A percentile compares a stretch with the other conserved stretches of the same genome.
Conservation (phyloP, 1,140 invertebrate species). For the Drosophila neocordata region DNA sequence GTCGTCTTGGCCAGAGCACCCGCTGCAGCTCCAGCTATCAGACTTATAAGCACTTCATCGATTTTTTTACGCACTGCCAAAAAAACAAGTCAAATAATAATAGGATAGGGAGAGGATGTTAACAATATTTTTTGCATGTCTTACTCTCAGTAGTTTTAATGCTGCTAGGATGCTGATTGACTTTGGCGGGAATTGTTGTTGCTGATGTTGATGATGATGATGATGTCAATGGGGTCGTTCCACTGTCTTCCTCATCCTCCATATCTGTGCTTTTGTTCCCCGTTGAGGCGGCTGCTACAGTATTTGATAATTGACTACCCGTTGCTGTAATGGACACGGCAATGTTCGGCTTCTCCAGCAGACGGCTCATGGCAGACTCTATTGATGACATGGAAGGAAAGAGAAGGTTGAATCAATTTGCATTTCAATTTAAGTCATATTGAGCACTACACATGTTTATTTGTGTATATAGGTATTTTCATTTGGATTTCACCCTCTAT, state of each 20-base stretch:
- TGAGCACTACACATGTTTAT: slow-evolving; percentile 13
- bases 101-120: too few species aligned
- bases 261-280: slow-evolving; percentile 20
- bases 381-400: background rate
- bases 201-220: slow-evolving; percentile 13
- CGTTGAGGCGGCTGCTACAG: slow-evolving; percentile 37
- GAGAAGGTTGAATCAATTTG: slow-evolving; percentile 34
- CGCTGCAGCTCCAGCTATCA: slow-evolving; percentile 92
- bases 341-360: slow-evolving; percentile 81
- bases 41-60: slow-evolving; percentile 86
- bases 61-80: slow-evolving; percentile 60
- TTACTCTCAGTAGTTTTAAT: slow-evolving; percentile 35
- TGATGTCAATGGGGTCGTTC: background rate
- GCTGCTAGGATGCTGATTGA: slow-evolving; percentile 12
- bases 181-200: slow-evolving; percentile 23
- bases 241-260: slow-evolving; percentile 42
- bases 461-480: background rate
- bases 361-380: slow-evolving; percentile 82
- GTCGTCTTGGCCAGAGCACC: slow-evolving; percentile 97
- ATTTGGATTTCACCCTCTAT: background rate
- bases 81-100: too few species aligned
- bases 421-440: slow-evolving; percentile 35
- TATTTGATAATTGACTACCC: slow-evolving; percentile 72
- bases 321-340: slow-evolving; percentile 77
- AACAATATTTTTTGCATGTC: background rate